Evolutionary conservation across 2,888 invertebrate species (phyloP).

Genomic region (Hydrotaea diabolus): DNA sequence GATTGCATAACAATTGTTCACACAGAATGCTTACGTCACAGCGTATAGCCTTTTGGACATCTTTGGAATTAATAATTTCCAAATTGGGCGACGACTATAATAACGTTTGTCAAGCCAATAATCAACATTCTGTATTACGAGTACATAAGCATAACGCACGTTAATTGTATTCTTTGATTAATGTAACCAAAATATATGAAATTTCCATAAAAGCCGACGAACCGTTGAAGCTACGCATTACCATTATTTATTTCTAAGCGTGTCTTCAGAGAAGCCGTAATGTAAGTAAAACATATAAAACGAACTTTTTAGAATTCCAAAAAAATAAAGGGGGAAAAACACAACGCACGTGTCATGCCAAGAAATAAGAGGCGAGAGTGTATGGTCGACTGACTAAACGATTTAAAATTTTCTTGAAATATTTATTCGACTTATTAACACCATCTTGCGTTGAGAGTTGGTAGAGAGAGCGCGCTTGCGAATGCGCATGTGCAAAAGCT

Average conservation of each 20-base stretch:
- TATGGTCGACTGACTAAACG: no score
- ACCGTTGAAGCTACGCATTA: neutral
- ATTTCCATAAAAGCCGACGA: conserved; percentile 17
- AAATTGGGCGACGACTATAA: no score
- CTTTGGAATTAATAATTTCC: neutral
- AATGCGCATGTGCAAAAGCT: conserved; percentile 61
- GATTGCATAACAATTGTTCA: no score
- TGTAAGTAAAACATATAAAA: no score
- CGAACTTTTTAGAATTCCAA: neutral
- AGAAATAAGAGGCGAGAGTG: neutral
- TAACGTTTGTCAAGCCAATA: conserved; percentile 8
- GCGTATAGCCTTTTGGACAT: neutral
- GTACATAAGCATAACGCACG: no score
- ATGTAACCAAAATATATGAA: conserved; percentile 1
- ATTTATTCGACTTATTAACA: no score
- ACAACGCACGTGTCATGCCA: conserved; percentile 44
- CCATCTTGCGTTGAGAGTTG: neutral
- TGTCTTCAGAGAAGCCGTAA: neutral
- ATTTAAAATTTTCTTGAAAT: no score
- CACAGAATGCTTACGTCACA: neutral
- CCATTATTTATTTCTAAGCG: neutral
- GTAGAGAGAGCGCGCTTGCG: no score
- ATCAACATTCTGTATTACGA: conserved; percentile 51
- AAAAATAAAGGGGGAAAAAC: neutral
- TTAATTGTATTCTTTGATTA: neutral